A percentile compares a stretch with the other conserved stretches of the same genome.
Conservation (phyloP, 2,113 vertebrate genomes). For the Xiphorhynchus elegans region DNA sequence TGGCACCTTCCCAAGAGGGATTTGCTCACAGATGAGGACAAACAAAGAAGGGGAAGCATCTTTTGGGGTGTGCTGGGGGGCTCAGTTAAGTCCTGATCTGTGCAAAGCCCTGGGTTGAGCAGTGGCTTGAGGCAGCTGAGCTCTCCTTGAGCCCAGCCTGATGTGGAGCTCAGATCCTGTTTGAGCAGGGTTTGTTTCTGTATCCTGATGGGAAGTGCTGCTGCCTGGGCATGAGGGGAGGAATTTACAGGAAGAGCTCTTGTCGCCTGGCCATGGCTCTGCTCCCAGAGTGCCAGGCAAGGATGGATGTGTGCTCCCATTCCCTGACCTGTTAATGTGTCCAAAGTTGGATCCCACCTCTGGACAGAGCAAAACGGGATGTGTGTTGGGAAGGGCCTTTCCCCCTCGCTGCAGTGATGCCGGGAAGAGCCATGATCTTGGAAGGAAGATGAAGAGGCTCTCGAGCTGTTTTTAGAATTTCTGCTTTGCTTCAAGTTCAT, state of each 20-base stretch:
- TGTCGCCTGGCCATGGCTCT: neutral
- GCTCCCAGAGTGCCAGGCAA: neutral
- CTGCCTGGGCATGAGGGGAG: neutral
- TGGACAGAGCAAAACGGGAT: neutral
- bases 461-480: neutral
- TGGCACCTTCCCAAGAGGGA: neutral
- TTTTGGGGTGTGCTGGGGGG: neutral
- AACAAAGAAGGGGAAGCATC: neutral
- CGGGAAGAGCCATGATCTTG: neutral
- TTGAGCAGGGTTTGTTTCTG: neutral
- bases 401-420: neutral
- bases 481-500: neutral
- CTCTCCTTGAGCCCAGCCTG: neutral
- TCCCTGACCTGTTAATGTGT: neutral
- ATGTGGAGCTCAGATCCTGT: neutral
- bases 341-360: neutral
- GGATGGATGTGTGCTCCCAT: neutral
- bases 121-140: neutral
- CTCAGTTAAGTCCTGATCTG: fast-evolving
- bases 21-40: neutral
- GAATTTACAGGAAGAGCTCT: neutral
- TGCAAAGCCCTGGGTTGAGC: fast-evolving
- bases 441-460: neutral
- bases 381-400: neutral
- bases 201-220: neutral